Percentiles rank a stretch among this genome's conserved stretches.
phyloP scores from a whole-genome alignment of 2,797 vertebrate species.

The Sebastes cheni region DNA sequence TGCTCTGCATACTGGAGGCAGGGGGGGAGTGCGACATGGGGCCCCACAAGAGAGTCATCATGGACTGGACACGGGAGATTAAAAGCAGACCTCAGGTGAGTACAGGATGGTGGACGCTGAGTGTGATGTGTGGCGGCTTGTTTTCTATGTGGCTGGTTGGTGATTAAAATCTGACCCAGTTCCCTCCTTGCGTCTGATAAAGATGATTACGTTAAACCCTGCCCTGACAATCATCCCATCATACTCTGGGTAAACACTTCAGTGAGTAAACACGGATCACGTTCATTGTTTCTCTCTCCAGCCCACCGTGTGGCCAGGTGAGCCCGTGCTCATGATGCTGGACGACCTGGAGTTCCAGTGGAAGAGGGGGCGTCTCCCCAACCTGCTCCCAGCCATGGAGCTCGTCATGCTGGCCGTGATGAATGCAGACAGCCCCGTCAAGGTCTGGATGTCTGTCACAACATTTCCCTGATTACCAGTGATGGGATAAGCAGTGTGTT shows the following conservation, averaged over 20 bases:
- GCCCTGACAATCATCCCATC: constrained; percentile 12
- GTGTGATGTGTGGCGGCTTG: not conserved
- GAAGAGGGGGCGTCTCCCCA: constrained; percentile 79
- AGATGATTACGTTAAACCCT: constrained; percentile 52
- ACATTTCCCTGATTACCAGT: not conserved
- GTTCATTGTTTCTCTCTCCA: constrained; percentile 9
- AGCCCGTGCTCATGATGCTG: constrained; percentile 82
- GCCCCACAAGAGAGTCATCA: constrained; percentile 75
- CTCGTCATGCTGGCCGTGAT: constrained; percentile 79
- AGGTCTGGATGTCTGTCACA: constrained; percentile 61
- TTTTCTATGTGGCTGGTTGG: not conserved
- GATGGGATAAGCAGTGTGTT: not conserved
- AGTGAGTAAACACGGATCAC: not conserved
- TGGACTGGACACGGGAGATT: constrained; percentile 81
- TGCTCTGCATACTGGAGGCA: constrained; percentile 78
- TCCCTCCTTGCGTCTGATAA: constrained; percentile 38
- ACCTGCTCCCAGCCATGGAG: constrained; percentile 80
- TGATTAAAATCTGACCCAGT: constrained; percentile 61
- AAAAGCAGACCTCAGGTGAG: constrained; percentile 76
- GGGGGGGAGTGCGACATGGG: constrained; percentile 80
- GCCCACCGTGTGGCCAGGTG: constrained; percentile 80
- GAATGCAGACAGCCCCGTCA: constrained; percentile 64
- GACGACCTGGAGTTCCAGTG: constrained; percentile 86
- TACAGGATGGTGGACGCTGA: not conserved
- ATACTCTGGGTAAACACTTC: not conserved